phyloP scores from a whole-genome alignment of 2,797 vertebrate species.

The Hoplostethus mediterraneus region DNA sequence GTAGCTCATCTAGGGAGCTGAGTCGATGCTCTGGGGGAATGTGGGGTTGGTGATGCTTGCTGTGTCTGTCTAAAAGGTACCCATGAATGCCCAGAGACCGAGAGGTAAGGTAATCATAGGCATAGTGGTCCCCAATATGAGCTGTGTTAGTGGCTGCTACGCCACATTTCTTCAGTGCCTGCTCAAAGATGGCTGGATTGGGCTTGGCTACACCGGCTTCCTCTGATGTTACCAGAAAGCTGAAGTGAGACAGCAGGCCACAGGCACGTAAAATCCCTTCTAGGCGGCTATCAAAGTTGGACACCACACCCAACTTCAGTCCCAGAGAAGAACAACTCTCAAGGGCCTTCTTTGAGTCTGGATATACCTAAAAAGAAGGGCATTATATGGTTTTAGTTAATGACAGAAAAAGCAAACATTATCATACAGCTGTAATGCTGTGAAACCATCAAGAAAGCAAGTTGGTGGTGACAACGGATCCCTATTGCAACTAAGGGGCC shows the following conservation, averaged over 20 bases:
- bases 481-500: no score
- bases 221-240: slow-evolving; percentile 93
- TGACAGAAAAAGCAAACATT: no score
- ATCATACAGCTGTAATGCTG: no score
- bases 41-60: slow-evolving; percentile 48
- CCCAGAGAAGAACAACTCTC: slow-evolving; percentile 83
- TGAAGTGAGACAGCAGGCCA: slow-evolving; percentile 87
- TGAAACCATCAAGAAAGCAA: no score
- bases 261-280: slow-evolving; percentile 85
- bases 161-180: slow-evolving; percentile 83
- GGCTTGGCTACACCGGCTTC: slow-evolving; percentile 89
- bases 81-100: slow-evolving; percentile 88
- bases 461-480: no score
- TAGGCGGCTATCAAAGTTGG: slow-evolving; percentile 93
- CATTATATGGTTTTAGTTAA: neutral
- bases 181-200: slow-evolving; percentile 84
- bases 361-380: slow-evolving; percentile 78
- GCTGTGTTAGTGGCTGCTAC: slow-evolving; percentile 77
- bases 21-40: slow-evolving; percentile 78
- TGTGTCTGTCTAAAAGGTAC: slow-evolving; percentile 83
- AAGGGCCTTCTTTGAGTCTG: slow-evolving; percentile 86
- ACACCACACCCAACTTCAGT: slow-evolving; percentile 89
- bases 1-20: slow-evolving; percentile 79
- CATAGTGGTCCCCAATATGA: slow-evolving; percentile 91
- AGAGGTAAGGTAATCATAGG: slow-evolving; percentile 89